Base-by-base conservation (phyloP, 2,888 invertebrate species). In the Orthosia gracilis region DNA sequence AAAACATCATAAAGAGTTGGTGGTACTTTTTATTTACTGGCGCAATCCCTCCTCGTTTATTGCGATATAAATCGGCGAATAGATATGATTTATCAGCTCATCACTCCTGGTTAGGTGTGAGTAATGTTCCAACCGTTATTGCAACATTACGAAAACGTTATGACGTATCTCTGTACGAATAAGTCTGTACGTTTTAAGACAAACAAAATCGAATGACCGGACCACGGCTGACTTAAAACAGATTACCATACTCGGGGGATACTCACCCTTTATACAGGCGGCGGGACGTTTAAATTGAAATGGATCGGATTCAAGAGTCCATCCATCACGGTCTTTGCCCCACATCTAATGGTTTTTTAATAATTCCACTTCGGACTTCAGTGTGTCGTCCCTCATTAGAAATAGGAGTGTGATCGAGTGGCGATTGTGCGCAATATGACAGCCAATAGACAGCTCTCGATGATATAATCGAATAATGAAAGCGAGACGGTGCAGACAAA, bases 291-390 rank as follows among this genome's bases (percentile, higher is more conserved):
- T 90, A 91, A 95, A 96, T 96, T 96, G 96, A 96, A 95, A 96
- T 96, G 96, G 96, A 96, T 96, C 93, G 95, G 90, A 94, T 94
- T 92, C 90, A 88, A 94, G 94, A 94, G 95, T 91, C 94, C 95
- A 96, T 96, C 96, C 92, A 96, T 96, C 96, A 96, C 91, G 89
- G 85, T 89, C 85, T 89, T 93, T 94, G 94, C 90, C 92, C 93
- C 91, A 92, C 88, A 92, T 95, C 93, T 95, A 95, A 96, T 96
- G 95, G 92, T 96, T 96, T 96, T 96, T 96, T 96, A 96, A 96
- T 96, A 96, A 95, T 94, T 94, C 94, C 91, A 91, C 91, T 92
- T 91, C 86, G 91, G 90, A 91, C 91, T 90, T 89, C 69, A 80
- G 70, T 84, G 90, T 89, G 91, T 88, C 90, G 85, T 88, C 91